phyloP scores from a whole-genome alignment of 2,113 vertebrate genomes.

The Sylvia atricapilla region DNA sequence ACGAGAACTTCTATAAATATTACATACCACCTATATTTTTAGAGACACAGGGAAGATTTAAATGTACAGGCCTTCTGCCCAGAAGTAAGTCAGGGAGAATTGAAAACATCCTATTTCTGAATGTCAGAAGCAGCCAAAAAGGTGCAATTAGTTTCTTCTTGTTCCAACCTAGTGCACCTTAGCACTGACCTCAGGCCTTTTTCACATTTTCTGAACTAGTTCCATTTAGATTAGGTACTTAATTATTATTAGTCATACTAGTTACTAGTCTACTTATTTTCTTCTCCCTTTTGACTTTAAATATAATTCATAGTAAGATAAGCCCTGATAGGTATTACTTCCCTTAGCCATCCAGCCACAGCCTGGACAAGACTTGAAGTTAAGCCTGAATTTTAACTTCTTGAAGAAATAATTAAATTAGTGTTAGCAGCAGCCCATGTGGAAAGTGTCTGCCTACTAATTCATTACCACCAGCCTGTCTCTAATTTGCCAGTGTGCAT shows the following conservation, averaged over 20 bases:
- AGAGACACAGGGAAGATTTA: neutral
- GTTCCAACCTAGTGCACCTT: neutral
- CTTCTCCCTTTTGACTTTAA: slow-evolving; percentile 27
- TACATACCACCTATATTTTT: neutral
- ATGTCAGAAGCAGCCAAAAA: neutral
- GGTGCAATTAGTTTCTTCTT: neutral
- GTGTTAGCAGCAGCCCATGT: slow-evolving; percentile 25
- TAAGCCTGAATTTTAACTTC: slow-evolving; percentile 64
- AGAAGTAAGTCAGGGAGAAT: neutral
- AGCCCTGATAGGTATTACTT: slow-evolving; percentile 48
- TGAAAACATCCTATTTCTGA: neutral
- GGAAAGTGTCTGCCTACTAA: slow-evolving; percentile 8
- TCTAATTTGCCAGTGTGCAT: slow-evolving; percentile 39
- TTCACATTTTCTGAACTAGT: neutral
- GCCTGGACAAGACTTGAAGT: slow-evolving; percentile 45
- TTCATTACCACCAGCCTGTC: slow-evolving; percentile 32
- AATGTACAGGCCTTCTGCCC: neutral
- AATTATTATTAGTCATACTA: neutral
- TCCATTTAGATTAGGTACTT: neutral
- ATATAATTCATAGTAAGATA: slow-evolving; percentile 27
- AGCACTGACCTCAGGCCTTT: neutral
- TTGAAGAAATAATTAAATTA: slow-evolving; percentile 72
- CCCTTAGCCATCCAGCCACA: slow-evolving; percentile 38
- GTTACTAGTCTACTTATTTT: slow-evolving; percentile 36
- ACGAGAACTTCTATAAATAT: neutral